Base-by-base conservation (phyloP, 2,113 vertebrate genomes). In the Ophiodon elongatus region DNA sequence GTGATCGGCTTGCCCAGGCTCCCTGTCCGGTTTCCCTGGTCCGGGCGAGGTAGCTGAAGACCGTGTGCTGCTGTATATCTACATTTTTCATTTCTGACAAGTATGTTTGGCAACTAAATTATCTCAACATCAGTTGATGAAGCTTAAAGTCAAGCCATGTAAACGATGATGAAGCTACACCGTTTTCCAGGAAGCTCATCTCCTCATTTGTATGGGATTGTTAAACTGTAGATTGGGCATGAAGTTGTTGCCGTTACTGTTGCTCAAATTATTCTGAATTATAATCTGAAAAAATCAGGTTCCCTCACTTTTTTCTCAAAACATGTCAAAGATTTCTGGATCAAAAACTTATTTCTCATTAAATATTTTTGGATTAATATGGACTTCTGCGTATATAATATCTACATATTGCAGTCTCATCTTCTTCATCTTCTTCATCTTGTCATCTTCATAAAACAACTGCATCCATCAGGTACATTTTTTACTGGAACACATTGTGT, bases 361-460 rank as follows among this genome's bases (percentile, higher is more conserved):
- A 41, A 86, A 82, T 60, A 84, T 84, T n/a, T 82, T 27, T 65
- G 84, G 67, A 76, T 88, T 71, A 73, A 82, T 59, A 50, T 70
- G 64, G 74, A 76, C 82, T 76, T 80, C 73, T 69, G 63, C 0
- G 0, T 57, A n/a, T 86, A 37, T 84, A 65, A 82, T 43, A 41
- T 67, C 65, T 72, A 69, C 79, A 80, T 73, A 74, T 77, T 80
- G 60, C 47, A 43, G 7, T 64, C 39, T 75, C 29, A 23, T 81
- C 66, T 62, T 50, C 69, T 21, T 50, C 23, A 21, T 85, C 73
- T 59, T 56, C 68, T 5, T 47, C 15, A 47, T 47, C 15, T 47
- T 47, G 4, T 17, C 45, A 47, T 47, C 50, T 52, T 52, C 50
- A 52, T 50, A 47, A 47, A 71, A 79, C 77, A 63, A 52, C 25